Percentiles rank a stretch among this genome's conserved stretches.
Evolutionary conservation across 2,888 invertebrate species (phyloP).

Genomic region (Carabus problematicus): DNA sequence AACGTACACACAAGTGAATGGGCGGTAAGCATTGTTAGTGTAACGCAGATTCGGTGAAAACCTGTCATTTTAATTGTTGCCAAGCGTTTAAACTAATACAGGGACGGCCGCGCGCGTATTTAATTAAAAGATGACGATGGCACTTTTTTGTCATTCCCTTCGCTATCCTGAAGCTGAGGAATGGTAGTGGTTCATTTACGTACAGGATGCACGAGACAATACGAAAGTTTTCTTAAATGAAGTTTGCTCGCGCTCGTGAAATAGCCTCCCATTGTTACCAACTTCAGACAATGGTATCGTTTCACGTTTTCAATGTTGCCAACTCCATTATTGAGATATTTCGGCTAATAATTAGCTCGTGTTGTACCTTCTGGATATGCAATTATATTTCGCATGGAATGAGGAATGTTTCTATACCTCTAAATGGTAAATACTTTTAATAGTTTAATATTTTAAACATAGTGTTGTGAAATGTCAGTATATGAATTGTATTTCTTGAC

Average conservation of each 20-base stretch:
- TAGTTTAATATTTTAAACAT: too few relatives aligned
- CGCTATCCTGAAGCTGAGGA: too few relatives aligned
- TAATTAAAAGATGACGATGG: too few relatives aligned
- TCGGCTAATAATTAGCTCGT: conserved; percentile 1
- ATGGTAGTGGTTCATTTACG: conserved; percentile 2
- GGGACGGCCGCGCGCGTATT: too few relatives aligned
- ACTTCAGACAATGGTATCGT: conserved; percentile 15
- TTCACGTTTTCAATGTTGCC: background rate
- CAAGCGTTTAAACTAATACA: conserved; percentile 8
- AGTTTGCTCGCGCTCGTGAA: background rate
- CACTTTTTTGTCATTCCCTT: background rate
- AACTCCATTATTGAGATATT: conserved; percentile 7
- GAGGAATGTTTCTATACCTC: too few relatives aligned
- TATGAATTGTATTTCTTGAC: too few relatives aligned
- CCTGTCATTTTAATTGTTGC: conserved; percentile 12
- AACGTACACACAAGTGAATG: conserved; percentile 1
- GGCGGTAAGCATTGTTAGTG: too few relatives aligned
- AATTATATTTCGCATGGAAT: too few relatives aligned
- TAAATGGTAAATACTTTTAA: too few relatives aligned
- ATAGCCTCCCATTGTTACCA: conserved; percentile 5
- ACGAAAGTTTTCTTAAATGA: too few relatives aligned
- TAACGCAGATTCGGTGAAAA: background rate
- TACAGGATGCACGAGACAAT: conserved; percentile 3
- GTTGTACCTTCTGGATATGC: too few relatives aligned
- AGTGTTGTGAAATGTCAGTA: too few relatives aligned